Evolutionary conservation across 2,888 invertebrate genomes (phyloP), one percentile per base, ranked within the genome.

Genomic region (Dryobotodes eremita): DNA sequence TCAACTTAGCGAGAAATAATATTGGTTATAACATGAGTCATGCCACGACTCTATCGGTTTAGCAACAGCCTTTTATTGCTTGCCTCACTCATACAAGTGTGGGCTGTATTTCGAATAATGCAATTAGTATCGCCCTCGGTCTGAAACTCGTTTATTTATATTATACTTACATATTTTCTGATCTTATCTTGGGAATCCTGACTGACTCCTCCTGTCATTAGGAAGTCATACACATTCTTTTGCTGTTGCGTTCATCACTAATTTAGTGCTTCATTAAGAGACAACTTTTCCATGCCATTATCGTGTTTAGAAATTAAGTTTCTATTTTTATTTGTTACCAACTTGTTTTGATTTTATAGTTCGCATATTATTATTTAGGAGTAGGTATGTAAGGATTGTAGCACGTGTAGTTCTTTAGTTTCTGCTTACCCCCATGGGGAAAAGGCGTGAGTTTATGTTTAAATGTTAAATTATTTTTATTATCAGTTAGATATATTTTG

Each of bases 91-190:
- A 70, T 71, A 72, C 61, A 69, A 57, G 81, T 80, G 88, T 88
- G 84, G 89, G 89, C 71, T 81, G 83, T 80, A 86, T 86, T 86
- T 84, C 79, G 73, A 80, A 84, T 88, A 89, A 79, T 84, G 82
- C 84, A 83, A 88, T 89, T 88, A 89, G 74, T 80, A 76, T 71
- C 76, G 86, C 73, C 89, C 75, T 84, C 87, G 73, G 84, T 89
- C 73, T 75, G 53, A 83, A 83, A 89, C 72, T 71, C n/a, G 79
- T 85, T 82, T 82, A 71, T 55, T 48, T 53, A 71, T 80, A 61
- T 66, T 69, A 72, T 65, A 57, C 62, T 57, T 75, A 46, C n/a
- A 26, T 68, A 68, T 78, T 62, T 10, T 31, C 46, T 73, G 50
- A 75, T 72, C 13, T 64, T 65, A 71, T 68, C 36, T 62, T 53